A percentile compares a stretch with the other conserved stretches of the same genome.
phyloP scores from a whole-genome alignment of 2,888 invertebrate genomes.

The Perithous albicinctus region DNA sequence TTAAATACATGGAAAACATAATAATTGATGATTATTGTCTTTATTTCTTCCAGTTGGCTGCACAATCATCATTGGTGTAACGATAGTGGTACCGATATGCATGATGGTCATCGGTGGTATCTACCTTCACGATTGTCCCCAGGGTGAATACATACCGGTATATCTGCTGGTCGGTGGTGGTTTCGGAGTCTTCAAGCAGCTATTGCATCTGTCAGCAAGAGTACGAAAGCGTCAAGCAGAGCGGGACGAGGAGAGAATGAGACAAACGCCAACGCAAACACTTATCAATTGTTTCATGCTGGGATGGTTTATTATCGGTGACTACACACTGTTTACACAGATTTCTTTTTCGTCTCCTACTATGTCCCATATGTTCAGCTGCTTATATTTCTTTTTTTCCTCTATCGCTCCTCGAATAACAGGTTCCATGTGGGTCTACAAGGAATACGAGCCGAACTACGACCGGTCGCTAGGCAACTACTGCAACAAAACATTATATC shows the following conservation, averaged over 20 bases:
- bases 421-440: constrained; percentile 90
- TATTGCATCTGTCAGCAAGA: constrained; percentile 86
- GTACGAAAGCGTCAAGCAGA: constrained; percentile 86
- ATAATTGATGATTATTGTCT: constrained; percentile 11
- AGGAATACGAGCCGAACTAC: constrained; percentile 88
- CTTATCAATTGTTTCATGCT: constrained; percentile 88
- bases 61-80: constrained; percentile 88
- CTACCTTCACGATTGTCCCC: constrained; percentile 88
- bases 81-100: constrained; percentile 88
- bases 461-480: constrained; percentile 85
- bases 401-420: constrained; percentile 12
- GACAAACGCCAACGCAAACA: constrained; percentile 86
- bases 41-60: constrained; percentile 87
- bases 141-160: constrained; percentile 89
- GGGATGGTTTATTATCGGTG: constrained; percentile 90
- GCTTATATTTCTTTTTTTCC: background rate
- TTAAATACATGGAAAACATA: background rate
- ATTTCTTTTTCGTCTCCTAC: background rate
- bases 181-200: constrained; percentile 88
- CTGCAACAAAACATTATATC: constrained; percentile 89
- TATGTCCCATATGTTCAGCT: background rate
- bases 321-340: constrained; percentile 67
- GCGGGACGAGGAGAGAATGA: constrained; percentile 86
- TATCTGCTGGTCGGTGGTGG: constrained; percentile 89
- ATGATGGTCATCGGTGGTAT: constrained; percentile 89